Percentiles rank a stretch among this genome's conserved stretches.
Evolutionary conservation across 1,140 invertebrate species (phyloP).

Genomic region (Lepidostoma basale): DNA sequence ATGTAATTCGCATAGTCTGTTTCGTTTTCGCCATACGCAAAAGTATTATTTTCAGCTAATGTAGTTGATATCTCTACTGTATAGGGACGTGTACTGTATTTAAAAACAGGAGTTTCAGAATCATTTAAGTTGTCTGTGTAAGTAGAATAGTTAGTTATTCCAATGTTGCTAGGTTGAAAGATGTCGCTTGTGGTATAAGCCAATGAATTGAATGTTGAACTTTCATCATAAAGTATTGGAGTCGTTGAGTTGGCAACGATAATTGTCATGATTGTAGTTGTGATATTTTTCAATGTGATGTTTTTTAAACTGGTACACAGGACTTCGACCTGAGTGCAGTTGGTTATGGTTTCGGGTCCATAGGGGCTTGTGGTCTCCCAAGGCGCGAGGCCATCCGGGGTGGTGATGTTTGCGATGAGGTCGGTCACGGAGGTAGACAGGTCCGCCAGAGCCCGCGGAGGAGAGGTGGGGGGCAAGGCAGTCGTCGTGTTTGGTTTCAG

Average conservation of each 20-base stretch:
- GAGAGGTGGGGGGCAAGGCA: not conserved
- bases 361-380: constrained; percentile 14
- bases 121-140: not conserved
- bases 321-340: constrained; percentile 24
- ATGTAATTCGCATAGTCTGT: not conserved
- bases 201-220: not conserved
- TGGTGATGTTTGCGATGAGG: not conserved
- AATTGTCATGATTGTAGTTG: constrained; percentile 35
- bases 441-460: too few relatives aligned
- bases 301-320: constrained; percentile 14
- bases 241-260: constrained; percentile 26
- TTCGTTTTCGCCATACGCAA: not conserved
- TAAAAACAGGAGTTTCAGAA: not conserved
- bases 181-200: not conserved
- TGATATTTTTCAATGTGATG: constrained; percentile 36
- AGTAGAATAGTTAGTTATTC: too few relatives aligned
- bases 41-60: not conserved
- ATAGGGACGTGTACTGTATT: not conserved
- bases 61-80: not conserved
- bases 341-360: constrained; percentile 17
- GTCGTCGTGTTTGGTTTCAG: constrained; percentile 54
- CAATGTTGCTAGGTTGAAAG: not conserved
- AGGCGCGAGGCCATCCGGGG: not conserved
- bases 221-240: not conserved
- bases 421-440: not conserved